Evolutionary conservation across 1,140 invertebrate genomes (phyloP).

Genomic region (Camponotus pennsylvanicus): DNA sequence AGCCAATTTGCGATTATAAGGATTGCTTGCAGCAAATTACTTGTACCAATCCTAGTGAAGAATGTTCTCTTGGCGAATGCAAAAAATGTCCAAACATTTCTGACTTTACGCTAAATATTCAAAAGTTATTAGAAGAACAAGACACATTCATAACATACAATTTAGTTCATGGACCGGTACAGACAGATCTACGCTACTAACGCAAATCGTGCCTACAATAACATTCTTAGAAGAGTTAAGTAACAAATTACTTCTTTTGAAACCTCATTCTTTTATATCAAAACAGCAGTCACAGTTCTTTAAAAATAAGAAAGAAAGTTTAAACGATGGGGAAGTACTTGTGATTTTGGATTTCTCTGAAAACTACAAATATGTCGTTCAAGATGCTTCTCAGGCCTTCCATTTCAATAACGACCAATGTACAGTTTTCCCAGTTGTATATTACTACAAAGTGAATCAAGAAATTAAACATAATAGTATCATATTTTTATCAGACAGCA

Average conservation of each 20-base stretch:
- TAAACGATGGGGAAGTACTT: too few relatives aligned
- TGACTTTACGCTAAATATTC: neutral
- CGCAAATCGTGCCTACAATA: neutral
- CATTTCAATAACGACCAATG: too few relatives aligned
- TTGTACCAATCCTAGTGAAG: neutral
- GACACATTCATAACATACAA: neutral
- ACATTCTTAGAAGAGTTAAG: neutral
- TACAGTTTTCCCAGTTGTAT: neutral
- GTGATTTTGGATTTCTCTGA: too few relatives aligned
- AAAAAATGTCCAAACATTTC: neutral
- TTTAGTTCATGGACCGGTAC: neutral
- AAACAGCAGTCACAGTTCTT: too few relatives aligned
- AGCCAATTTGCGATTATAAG: neutral
- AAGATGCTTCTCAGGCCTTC: too few relatives aligned
- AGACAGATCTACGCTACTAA: neutral
- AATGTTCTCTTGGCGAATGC: neutral
- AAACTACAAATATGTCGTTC: too few relatives aligned
- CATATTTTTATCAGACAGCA: slow-evolving; percentile 5
- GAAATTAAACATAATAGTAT: slow-evolving; percentile 3
- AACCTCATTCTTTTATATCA: too few relatives aligned
- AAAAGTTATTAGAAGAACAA: neutral
- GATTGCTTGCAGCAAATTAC: neutral
- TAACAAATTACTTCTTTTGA: too few relatives aligned
- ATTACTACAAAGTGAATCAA: neutral
- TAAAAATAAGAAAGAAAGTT: too few relatives aligned